phyloP scores from a whole-genome alignment of 2,113 vertebrate species.

The Caranx ignobilis region DNA sequence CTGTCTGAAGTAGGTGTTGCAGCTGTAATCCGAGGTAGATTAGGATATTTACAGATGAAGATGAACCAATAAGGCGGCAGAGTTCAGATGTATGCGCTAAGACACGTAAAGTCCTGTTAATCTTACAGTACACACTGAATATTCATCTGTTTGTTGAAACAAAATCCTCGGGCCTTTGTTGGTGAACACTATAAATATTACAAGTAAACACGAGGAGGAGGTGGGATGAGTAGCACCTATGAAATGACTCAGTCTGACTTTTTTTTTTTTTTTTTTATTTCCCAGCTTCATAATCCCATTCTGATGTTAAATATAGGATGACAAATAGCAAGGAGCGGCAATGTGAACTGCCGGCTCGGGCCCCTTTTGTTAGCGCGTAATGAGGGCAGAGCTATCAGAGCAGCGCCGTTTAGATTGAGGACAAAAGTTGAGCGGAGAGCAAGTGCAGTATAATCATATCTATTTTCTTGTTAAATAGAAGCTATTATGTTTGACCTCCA shows the following conservation, averaged over 20 bases:
- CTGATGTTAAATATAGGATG: slow-evolving; percentile 43
- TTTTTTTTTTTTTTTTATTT: background rate
- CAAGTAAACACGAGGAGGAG: slow-evolving; percentile 9
- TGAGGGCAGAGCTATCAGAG: slow-evolving; percentile 64
- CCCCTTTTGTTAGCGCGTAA: slow-evolving; percentile 61
- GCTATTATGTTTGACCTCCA: slow-evolving; percentile 80
- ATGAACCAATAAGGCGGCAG: slow-evolving; percentile 41
- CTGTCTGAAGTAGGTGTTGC: slow-evolving; percentile 27
- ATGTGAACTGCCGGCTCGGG: slow-evolving; percentile 1
- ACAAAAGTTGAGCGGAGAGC: slow-evolving; percentile 73
- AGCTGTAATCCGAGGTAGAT: slow-evolving; percentile 68
- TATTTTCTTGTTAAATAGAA: slow-evolving; percentile 74
- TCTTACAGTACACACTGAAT: slow-evolving; percentile 50
- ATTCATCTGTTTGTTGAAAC: slow-evolving; percentile 49
- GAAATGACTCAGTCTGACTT: background rate
- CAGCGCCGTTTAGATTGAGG: slow-evolving; percentile 57
- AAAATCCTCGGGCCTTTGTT: slow-evolving; percentile 34
- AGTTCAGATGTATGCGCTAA: slow-evolving; percentile 44
- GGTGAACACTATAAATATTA: slow-evolving; percentile 19
- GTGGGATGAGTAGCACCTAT: background rate
- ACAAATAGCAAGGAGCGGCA: slow-evolving; percentile 25
- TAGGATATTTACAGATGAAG: slow-evolving; percentile 63
- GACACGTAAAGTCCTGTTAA: slow-evolving; percentile 47
- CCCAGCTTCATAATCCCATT: background rate
- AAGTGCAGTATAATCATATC: slow-evolving; percentile 73